Conservation (phyloP, 2,113 vertebrate species). For the Sprattus sprattus region DNA sequence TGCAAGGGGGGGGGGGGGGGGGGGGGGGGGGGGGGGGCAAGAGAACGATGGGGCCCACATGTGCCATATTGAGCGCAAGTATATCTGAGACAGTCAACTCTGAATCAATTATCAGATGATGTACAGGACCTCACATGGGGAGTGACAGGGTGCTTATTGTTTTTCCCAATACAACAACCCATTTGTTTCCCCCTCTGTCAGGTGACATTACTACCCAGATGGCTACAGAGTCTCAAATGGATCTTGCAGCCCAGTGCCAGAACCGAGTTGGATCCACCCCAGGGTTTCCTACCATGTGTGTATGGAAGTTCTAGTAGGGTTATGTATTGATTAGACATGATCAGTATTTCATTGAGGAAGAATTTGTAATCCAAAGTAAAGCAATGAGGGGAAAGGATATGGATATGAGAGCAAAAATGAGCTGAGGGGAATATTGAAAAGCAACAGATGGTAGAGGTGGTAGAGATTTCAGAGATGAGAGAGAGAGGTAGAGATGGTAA, state of each 20-base stretch:
- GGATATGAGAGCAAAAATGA: background rate
- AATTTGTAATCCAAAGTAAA: background rate
- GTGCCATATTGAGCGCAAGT: constrained; percentile 38
- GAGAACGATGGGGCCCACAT: constrained; percentile 40
- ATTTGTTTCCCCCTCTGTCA: background rate
- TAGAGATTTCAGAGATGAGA: background rate
- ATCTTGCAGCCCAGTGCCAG: background rate
- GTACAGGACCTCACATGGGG: constrained; percentile 37
- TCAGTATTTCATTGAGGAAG: background rate
- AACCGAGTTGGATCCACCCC: background rate
- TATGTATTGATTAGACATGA: background rate
- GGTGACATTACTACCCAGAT: background rate
- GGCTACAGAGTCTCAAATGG: background rate
- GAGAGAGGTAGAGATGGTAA: background rate
- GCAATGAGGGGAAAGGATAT: background rate
- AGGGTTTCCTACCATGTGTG: background rate
- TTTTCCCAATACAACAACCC: constrained; percentile 22
- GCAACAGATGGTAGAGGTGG: background rate
- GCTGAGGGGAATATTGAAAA: background rate
- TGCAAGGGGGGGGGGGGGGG: constrained; percentile 33
- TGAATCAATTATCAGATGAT: constrained; percentile 45
- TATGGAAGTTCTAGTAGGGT: background rate
- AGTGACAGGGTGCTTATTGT: constrained; percentile 48
- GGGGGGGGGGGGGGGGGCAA: constrained; percentile 31
- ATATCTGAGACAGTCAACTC: constrained; percentile 35